A percentile compares a stretch with the other conserved stretches of the same genome.
These are phyloP conservation scores for Nothocercus julius DNA, from an alignment of 2,113 vertebrate species.

Conservation along the genomic window DNA sequence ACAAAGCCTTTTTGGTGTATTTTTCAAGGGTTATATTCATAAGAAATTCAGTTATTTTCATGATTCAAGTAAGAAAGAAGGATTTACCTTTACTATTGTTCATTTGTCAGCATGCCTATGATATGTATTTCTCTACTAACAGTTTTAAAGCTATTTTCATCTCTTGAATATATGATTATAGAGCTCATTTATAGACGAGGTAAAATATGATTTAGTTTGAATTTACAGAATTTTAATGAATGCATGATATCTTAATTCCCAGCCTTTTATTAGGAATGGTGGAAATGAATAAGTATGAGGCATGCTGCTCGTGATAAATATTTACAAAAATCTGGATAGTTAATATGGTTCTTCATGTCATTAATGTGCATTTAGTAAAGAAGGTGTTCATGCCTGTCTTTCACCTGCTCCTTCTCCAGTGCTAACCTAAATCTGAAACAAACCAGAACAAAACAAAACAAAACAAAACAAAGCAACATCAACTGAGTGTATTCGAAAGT, in stretches of 20 bases:
- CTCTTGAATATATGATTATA: not conserved
- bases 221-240: not conserved
- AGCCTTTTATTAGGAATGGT: not conserved
- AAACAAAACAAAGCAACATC: no score
- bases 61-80: not conserved
- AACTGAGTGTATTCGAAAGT: not conserved
- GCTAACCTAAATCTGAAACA: not conserved
- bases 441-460: not conserved
- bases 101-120: not conserved
- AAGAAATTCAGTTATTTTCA: not conserved
- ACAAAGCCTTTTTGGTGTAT: not conserved
- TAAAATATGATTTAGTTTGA: not conserved
- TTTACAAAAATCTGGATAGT: not conserved
- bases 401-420: not conserved
- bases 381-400: not conserved
- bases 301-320: not conserved
- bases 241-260: not conserved
- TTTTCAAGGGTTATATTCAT: not conserved
- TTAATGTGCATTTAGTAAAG: not conserved
- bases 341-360: not conserved
- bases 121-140: not conserved
- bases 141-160: not conserved
- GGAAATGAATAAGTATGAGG: not conserved
- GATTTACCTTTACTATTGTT: not conserved
- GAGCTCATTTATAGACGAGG: rapidly evolving